These are phyloP conservation scores for Zygothrica quintamaculata DNA, from an alignment of 2,888 invertebrate species.

Conservation along the genomic window DNA sequence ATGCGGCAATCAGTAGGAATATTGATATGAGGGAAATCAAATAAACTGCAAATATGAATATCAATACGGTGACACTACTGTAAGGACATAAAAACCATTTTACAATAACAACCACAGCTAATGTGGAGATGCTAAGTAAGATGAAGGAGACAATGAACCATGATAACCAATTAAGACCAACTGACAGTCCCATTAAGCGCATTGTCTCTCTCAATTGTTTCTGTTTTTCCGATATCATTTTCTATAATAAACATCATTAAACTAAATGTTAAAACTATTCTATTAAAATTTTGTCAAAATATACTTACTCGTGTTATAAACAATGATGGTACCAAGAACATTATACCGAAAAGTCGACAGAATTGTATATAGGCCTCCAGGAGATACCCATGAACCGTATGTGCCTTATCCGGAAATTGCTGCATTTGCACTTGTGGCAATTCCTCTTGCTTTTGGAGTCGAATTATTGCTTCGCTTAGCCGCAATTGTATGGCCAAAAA, in stretches of 20 bases:
- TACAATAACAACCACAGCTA: conserved; percentile 23
- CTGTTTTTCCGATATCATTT: conserved; percentile 47
- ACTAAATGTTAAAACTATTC: too few species aligned
- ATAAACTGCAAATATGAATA: conserved; percentile 89
- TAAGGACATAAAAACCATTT: conserved; percentile 29
- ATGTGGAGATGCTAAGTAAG: conserved; percentile 31
- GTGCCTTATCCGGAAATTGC: too few species aligned
- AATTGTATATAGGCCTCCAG: too few species aligned
- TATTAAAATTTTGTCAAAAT: too few species aligned
- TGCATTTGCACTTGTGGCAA: too few species aligned
- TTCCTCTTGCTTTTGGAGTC: too few species aligned
- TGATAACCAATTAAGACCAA: conserved; percentile 51
- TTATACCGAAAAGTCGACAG: too few species aligned
- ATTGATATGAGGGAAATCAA: conserved; percentile 89
- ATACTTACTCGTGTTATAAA: conserved; percentile 38
- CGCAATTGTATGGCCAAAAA: too few species aligned
- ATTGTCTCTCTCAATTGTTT: conserved; percentile 36
- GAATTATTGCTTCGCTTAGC: too few species aligned
- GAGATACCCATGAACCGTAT: too few species aligned
- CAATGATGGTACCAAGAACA: conserved; percentile 15
- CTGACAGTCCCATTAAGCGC: conserved; percentile 38
- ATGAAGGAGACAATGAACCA: conserved; percentile 47
- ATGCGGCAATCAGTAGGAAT: conserved; percentile 90
- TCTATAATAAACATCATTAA: conserved; percentile 19
- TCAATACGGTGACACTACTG: conserved; percentile 77